Evolutionary conservation across 2,113 vertebrate species (phyloP).

Genomic region (Lagopus leucura): DNA sequence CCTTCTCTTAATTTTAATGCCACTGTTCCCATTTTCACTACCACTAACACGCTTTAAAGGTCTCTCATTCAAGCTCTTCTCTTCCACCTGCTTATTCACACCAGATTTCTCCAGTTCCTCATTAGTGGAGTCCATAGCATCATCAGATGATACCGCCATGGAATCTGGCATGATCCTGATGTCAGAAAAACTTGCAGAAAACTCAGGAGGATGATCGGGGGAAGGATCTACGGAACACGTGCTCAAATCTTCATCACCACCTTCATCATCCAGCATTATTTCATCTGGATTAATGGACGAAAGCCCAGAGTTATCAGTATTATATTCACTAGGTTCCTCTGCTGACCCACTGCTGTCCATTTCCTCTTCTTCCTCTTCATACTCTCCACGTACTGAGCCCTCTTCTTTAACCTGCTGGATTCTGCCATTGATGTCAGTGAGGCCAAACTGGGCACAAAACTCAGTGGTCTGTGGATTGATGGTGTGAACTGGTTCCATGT

Average conservation of each 20-base stretch:
- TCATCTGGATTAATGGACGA: constrained; percentile 93
- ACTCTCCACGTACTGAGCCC: constrained; percentile 44
- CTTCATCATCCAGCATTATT: constrained; percentile 92
- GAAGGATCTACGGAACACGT: constrained; percentile 69
- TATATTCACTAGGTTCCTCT: constrained; percentile 91
- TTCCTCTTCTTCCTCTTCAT: constrained; percentile 78
- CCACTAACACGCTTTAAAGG: constrained; percentile 84
- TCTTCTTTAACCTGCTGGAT: constrained; percentile 77
- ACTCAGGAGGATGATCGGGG: constrained; percentile 75
- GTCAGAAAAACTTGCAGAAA: constrained; percentile 77
- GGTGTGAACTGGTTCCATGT: constrained; percentile 76
- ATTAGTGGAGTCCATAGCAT: constrained; percentile 58
- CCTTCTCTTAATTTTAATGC: constrained; percentile 91
- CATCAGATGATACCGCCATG: constrained; percentile 73
- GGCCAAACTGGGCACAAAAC: constrained; percentile 89
- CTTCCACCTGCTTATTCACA: constrained; percentile 40
- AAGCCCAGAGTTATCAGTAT: constrained; percentile 86
- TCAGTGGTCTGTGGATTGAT: constrained; percentile 95
- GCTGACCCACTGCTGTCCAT: constrained; percentile 79
- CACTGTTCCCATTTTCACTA: constrained; percentile 61
- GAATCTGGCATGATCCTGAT: constrained; percentile 76
- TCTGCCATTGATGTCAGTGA: constrained; percentile 88
- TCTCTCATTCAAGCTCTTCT: constrained; percentile 57
- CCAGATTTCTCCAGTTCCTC: constrained; percentile 63
- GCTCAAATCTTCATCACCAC: constrained; percentile 79